These are phyloP conservation scores for Lutjanus erythropterus DNA, from an alignment of 2,113 vertebrate species.

Conservation along the genomic window DNA sequence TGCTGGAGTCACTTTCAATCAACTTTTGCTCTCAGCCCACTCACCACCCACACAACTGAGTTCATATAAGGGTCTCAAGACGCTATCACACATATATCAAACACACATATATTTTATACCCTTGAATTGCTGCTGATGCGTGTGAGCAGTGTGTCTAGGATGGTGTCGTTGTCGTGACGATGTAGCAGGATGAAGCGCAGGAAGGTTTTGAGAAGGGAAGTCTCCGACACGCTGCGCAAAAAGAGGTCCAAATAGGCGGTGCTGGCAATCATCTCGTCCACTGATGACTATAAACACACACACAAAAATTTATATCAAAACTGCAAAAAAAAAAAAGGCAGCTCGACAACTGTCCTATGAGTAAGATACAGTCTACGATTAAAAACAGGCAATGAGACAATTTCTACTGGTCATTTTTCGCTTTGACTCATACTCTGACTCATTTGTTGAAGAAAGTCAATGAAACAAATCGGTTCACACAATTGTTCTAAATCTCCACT, in stretches of 20 bases:
- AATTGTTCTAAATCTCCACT: background rate
- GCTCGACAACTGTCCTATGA: background rate
- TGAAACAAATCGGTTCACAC: background rate
- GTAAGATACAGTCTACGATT: background rate
- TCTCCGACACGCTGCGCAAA: constrained; percentile 93
- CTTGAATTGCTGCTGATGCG: constrained; percentile 97
- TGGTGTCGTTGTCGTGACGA: constrained; percentile 92
- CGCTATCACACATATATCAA: background rate
- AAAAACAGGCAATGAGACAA: background rate
- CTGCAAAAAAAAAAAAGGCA: background rate
- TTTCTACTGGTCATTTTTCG: background rate
- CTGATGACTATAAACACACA: constrained; percentile 86
- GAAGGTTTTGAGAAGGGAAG: constrained; percentile 94
- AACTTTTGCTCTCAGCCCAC: constrained; percentile 43
- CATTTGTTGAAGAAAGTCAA: constrained; percentile 8
- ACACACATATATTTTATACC: constrained; percentile 63
- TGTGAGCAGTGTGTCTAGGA: constrained; percentile 94
- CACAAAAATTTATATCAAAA: background rate
- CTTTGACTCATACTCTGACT: constrained; percentile 1
- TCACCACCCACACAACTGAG: constrained; percentile 47
- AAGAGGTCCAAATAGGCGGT: constrained; percentile 98
- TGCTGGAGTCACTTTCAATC: constrained; percentile 7
- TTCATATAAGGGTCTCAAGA: constrained; percentile 26
- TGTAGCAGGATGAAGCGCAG: constrained; percentile 95
- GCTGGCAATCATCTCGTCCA: constrained; percentile 98